Conservation (phyloP, 2,113 vertebrate species). For the Tetraodon nigroviridis region DNA sequence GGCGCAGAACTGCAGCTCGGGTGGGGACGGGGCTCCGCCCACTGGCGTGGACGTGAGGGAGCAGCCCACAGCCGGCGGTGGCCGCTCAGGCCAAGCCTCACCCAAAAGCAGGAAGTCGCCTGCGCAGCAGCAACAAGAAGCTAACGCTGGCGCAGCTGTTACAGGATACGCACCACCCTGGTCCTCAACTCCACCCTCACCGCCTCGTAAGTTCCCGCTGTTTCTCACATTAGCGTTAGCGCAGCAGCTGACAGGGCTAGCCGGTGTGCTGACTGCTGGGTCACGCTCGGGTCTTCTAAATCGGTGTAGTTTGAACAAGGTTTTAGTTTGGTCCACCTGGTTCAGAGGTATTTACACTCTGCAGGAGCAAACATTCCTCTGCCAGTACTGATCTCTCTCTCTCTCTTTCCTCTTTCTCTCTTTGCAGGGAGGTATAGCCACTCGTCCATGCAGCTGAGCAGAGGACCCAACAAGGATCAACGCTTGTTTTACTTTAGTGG, state of each 20-base stretch:
- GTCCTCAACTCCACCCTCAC: constrained; percentile 96
- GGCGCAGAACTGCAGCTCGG: constrained; percentile 42
- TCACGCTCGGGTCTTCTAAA: no score
- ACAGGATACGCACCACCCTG: constrained; percentile 87
- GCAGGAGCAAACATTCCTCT: no score
- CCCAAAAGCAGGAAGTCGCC: constrained; percentile 70
- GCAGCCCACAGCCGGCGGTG: neutral
- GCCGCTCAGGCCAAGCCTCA: constrained; percentile 9
- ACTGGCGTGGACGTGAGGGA: constrained; percentile 14
- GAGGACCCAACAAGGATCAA: constrained; percentile 26
- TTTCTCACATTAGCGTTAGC: no score
- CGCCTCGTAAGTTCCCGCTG: constrained; percentile 82
- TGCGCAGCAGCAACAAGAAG: constrained; percentile 83
- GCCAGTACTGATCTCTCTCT: neutral
- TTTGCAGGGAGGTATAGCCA: constrained; percentile 73
- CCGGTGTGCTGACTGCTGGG: no score
- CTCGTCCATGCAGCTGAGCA: constrained; percentile 14
- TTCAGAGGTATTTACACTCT: no score
- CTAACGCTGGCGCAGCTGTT: constrained; percentile 89
- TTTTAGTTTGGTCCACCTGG: no score
- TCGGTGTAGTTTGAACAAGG: no score
- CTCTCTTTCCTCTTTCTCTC: constrained; percentile 1
- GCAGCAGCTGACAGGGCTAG: no score
- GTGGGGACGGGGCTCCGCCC: constrained; percentile 43
- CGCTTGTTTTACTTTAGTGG: constrained; percentile 37